Conservation (phyloP, 2,888 invertebrate genomes). For the Heliothis peltigera region DNA sequence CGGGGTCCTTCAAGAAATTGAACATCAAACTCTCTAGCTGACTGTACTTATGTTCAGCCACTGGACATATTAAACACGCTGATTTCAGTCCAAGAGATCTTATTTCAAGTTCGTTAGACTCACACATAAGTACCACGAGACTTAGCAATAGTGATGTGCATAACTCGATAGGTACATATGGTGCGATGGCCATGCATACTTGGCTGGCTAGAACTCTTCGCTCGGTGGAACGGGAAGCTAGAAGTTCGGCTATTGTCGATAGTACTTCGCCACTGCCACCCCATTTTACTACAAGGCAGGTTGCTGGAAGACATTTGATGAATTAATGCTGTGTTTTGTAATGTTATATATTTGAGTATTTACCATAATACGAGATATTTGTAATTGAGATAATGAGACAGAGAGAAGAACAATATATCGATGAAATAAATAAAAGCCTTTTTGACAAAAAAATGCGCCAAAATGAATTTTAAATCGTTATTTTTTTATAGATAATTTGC, state of each 20-base stretch:
- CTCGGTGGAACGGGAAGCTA: slow-evolving; percentile 80
- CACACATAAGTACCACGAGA: slow-evolving; percentile 85
- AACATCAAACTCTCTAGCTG: slow-evolving; percentile 85
- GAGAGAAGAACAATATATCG: too few species aligned
- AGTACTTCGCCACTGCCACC: slow-evolving; percentile 85
- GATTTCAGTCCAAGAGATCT: slow-evolving; percentile 81
- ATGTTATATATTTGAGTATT: too few species aligned
- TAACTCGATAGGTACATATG: slow-evolving; percentile 84
- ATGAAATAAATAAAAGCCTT: too few species aligned
- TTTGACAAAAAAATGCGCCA: too few species aligned
- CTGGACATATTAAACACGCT: slow-evolving; percentile 82
- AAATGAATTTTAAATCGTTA: too few species aligned
- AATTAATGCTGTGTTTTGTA: neutral
- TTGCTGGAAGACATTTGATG: slow-evolving; percentile 71
- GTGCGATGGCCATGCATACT: slow-evolving; percentile 84
- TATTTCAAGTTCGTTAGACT: slow-evolving; percentile 83
- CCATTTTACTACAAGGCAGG: slow-evolving; percentile 86
- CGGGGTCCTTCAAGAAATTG: slow-evolving; percentile 81
- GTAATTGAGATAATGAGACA: too few species aligned
- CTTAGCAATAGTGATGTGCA: slow-evolving; percentile 86
- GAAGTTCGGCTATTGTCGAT: slow-evolving; percentile 82
- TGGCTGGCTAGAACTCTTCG: slow-evolving; percentile 82
- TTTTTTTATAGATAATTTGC: too few species aligned
- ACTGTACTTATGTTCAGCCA: slow-evolving; percentile 83
- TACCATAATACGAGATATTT: too few species aligned